phyloP scores from a whole-genome alignment of 2,797 vertebrate species.

The Oryzias sinensis region DNA sequence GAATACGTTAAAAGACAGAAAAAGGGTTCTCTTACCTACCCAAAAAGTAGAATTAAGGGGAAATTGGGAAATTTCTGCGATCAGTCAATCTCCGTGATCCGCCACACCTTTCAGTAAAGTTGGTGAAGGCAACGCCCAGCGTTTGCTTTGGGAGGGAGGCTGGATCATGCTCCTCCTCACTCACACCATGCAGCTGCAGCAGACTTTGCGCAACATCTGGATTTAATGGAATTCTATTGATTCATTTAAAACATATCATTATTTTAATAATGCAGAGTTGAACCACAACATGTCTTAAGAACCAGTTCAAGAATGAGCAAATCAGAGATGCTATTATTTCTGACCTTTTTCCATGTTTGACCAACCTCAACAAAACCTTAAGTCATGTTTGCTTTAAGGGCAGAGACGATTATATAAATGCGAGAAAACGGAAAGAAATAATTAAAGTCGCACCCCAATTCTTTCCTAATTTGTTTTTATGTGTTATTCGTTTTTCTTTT shows the following conservation, averaged over 20 bases:
- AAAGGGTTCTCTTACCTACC: constrained; percentile 35
- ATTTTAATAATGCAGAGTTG: no score
- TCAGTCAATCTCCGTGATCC: neutral
- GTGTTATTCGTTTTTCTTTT: neutral
- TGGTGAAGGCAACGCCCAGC: constrained; percentile 42
- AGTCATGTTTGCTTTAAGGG: constrained; percentile 22
- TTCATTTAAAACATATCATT: no score
- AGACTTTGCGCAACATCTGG: no score
- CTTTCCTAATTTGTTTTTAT: neutral
- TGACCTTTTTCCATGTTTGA: neutral
- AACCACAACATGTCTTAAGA: no score
- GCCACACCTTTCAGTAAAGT: constrained; percentile 50
- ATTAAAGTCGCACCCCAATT: neutral
- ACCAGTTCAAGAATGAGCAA: no score
- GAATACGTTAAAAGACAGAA: neutral
- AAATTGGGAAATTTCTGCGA: constrained; percentile 5
- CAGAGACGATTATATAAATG: neutral
- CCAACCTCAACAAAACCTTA: neutral
- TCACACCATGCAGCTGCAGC: no score
- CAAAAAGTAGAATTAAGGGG: constrained; percentile 3
- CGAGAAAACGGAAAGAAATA: constrained; percentile 1
- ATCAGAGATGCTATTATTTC: neutral
- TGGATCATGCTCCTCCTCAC: no score
- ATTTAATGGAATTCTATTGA: no score
- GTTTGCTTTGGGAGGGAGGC: neutral